Percentiles rank a stretch among this genome's conserved stretches.
These are phyloP conservation scores for Dysmachus trigonus DNA, from an alignment of 2,888 invertebrate species.

Conservation along the genomic window DNA sequence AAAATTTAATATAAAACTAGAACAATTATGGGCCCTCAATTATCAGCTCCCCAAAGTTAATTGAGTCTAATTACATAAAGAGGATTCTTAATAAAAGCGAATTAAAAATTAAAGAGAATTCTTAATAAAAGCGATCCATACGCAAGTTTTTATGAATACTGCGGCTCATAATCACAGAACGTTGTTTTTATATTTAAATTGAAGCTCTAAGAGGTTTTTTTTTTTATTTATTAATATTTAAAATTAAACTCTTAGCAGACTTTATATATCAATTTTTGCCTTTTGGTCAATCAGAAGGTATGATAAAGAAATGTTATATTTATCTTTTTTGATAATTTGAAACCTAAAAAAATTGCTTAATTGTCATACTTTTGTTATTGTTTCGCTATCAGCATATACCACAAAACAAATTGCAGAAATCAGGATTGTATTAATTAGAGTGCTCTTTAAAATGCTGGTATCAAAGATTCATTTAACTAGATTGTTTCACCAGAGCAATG, in stretches of 20 bases:
- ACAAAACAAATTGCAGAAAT: not conserved
- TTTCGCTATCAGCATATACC: not conserved
- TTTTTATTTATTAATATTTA: no score
- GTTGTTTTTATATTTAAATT: no score
- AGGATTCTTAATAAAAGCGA: no score
- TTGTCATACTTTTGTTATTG: not conserved
- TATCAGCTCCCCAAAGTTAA: no score
- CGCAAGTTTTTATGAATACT: no score
- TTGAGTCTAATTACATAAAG: no score
- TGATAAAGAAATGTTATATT: not conserved
- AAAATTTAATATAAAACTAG: no score
- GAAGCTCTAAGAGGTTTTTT: no score
- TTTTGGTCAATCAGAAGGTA: not conserved
- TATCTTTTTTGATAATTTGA: not conserved
- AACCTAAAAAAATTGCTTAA: not conserved
- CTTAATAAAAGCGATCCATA: no score
- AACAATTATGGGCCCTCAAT: no score
- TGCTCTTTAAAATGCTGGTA: not conserved
- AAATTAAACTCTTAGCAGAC: not conserved
- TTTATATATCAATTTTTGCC: not conserved
- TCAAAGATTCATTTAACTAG: not conserved
- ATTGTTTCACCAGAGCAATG: not conserved
- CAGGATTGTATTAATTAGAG: not conserved
- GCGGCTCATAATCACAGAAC: no score
- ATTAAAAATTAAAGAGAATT: no score